A percentile compares a stretch with the other conserved stretches of the same genome.
Conservation (phyloP, 2,888 invertebrate species). For the Monoplex corrugatus region DNA sequence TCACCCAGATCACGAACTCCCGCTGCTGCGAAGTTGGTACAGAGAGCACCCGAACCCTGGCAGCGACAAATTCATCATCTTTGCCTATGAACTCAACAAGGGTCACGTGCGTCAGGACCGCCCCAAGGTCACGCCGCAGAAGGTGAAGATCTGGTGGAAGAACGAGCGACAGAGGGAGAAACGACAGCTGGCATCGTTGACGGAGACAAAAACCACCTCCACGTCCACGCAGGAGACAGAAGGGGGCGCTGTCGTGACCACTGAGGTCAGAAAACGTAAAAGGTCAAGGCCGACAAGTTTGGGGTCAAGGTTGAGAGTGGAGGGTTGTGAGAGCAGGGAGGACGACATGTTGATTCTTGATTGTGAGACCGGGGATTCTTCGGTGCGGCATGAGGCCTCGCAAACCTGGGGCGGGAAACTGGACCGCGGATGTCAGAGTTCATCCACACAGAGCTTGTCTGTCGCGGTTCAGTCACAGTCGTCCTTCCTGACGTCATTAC, state of each 20-base stretch:
- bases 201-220: background rate
- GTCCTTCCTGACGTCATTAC: background rate
- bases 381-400: background rate
- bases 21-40: constrained; percentile 79
- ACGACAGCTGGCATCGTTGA: constrained; percentile 43
- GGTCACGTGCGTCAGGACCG: constrained; percentile 75
- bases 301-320: background rate
- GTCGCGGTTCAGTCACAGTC: background rate
- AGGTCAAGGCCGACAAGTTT: background rate
- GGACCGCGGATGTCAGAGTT: background rate
- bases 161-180: constrained; percentile 79
- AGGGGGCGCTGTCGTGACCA: background rate
- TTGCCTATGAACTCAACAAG: constrained; percentile 77
- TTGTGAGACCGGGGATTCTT: background rate
- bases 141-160: constrained; percentile 81
- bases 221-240: background rate
- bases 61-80: constrained; percentile 71
- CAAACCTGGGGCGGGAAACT: background rate
- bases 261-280: background rate
- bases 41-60: constrained; percentile 73
- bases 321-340: background rate
- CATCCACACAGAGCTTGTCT: background rate
- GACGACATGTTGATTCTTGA: background rate
- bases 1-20: constrained; percentile 79
- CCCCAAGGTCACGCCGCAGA: constrained; percentile 73